Conservation (phyloP, 2,888 invertebrate species). For the Nomada flava region DNA sequence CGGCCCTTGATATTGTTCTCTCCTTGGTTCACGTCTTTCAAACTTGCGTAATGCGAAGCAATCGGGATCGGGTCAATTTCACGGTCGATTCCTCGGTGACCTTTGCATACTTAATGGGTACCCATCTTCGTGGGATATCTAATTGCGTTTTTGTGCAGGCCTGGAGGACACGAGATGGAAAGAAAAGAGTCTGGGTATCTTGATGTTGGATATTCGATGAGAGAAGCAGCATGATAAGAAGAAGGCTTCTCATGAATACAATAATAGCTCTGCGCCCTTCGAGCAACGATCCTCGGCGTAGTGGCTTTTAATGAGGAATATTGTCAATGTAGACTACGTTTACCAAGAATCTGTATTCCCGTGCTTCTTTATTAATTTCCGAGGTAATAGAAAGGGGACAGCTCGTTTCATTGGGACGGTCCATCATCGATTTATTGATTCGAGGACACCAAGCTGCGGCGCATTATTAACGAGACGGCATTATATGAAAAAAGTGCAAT, state of each 20-base stretch:
- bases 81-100: conserved; percentile 74
- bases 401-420: conserved; percentile 24
- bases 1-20: conserved; percentile 12
- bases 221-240: conserved; percentile 51
- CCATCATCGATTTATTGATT: conserved; percentile 49
- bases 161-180: conserved; percentile 56
- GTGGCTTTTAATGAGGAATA: conserved; percentile 74
- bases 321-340: conserved; percentile 61
- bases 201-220: conserved; percentile 46
- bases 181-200: conserved; percentile 46
- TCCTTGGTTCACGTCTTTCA: conserved; percentile 23
- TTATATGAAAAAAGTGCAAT: neutral
- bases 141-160: conserved; percentile 78
- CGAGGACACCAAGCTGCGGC: neutral
- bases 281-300: conserved; percentile 52
- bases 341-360: conserved; percentile 58
- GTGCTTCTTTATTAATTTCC: conserved; percentile 54
- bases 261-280: conserved; percentile 76
- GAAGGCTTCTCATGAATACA: conserved; percentile 79
- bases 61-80: conserved; percentile 71
- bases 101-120: conserved; percentile 70
- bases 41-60: conserved; percentile 57
- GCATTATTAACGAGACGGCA: conserved; percentile 20
- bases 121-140: conserved; percentile 68
- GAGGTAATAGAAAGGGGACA: conserved; percentile 41